These are phyloP conservation scores for Sebastiscus tertius DNA, from an alignment of 2,797 vertebrate species.

Conservation along the genomic window DNA sequence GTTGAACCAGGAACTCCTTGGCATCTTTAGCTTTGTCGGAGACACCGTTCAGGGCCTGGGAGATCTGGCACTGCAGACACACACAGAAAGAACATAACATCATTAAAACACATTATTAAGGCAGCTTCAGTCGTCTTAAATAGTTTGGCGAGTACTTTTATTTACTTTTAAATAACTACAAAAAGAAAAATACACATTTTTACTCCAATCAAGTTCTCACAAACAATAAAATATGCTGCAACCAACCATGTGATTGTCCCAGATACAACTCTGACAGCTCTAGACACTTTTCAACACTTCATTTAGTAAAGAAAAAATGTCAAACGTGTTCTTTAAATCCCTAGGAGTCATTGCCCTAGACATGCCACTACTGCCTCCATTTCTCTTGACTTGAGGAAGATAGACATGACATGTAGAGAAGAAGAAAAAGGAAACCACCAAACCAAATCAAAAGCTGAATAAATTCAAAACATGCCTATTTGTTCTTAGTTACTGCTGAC, in stretches of 20 bases:
- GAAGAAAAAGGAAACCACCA: background rate
- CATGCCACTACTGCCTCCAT: no score
- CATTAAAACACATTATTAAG: background rate
- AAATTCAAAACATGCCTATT: background rate
- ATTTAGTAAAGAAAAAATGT: background rate
- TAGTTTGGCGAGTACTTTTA: background rate
- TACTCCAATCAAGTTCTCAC: background rate
- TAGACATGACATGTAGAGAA: background rate
- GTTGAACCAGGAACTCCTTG: conserved; percentile 96
- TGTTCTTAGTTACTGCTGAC: no score
- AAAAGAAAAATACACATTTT: background rate
- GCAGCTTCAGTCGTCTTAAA: background rate
- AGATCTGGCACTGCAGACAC: conserved; percentile 90
- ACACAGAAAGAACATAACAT: background rate
- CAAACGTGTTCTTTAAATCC: background rate
- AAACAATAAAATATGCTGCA: background rate
- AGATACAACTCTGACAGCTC: background rate
- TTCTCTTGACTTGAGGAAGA: background rate
- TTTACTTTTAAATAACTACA: background rate
- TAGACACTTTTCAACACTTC: no score
- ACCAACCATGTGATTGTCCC: background rate
- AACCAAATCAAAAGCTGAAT: background rate
- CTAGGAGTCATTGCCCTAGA: background rate
- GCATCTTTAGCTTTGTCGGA: conserved; percentile 99
- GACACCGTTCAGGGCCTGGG: conserved; percentile 95